Conservation (phyloP, 2,113 vertebrate genomes). For the Pteropus alecto region DNA sequence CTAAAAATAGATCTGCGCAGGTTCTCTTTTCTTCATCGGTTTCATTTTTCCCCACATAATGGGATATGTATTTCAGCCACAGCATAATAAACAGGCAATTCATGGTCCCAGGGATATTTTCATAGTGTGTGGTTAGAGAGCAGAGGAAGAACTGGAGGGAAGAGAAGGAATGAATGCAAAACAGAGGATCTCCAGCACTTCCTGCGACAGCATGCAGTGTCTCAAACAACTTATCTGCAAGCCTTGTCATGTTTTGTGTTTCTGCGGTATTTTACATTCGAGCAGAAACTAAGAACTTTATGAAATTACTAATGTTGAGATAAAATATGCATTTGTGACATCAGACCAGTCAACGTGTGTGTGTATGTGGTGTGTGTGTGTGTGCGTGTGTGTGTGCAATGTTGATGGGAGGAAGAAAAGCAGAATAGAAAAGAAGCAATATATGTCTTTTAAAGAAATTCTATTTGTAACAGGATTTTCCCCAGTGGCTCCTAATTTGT, state of each 20-base stretch:
- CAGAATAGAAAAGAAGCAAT: neutral
- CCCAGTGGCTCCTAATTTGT: slow-evolving; percentile 7
- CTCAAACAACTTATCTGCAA: slow-evolving; percentile 6
- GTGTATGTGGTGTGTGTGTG: neutral
- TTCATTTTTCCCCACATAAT: neutral
- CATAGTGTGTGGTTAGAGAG: neutral
- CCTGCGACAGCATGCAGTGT: neutral
- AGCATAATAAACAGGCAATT: slow-evolving; percentile 35
- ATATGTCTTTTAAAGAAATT: neutral
- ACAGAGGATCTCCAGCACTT: neutral
- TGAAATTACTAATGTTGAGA: slow-evolving; percentile 60
- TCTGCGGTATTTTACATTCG: slow-evolving; percentile 2
- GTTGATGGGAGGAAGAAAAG: neutral
- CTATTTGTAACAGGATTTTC: neutral
- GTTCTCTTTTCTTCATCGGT: neutral
- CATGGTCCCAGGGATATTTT: neutral
- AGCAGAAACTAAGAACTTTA: slow-evolving; percentile 55
- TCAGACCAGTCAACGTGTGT: slow-evolving; percentile 5
- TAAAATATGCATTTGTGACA: slow-evolving; percentile 64
- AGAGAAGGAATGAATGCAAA: fast-evolving
- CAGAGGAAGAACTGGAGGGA: neutral
- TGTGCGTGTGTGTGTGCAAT: neutral
- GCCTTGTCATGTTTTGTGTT: neutral
- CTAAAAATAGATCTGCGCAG: slow-evolving; percentile 64
- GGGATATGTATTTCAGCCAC: neutral